Percentiles rank a stretch among this genome's conserved stretches.
Evolutionary conservation across 2,113 vertebrate species (phyloP).

Genomic region (Nerophis lumbriciformis): DNA sequence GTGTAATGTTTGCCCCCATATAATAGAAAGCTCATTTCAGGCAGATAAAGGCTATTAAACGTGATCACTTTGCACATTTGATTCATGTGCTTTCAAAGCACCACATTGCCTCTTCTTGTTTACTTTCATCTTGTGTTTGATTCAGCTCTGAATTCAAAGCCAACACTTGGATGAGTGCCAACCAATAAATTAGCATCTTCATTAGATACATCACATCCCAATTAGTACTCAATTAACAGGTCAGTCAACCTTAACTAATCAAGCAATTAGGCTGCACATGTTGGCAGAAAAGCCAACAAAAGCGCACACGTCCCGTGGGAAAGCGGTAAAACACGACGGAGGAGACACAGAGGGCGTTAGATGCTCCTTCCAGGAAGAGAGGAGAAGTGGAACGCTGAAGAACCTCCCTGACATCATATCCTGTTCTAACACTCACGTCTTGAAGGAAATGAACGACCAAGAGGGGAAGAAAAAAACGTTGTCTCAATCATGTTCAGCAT

Average conservation of each 20-base stretch:
- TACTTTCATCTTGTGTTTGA: slow-evolving; percentile 51
- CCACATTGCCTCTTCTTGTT: slow-evolving; percentile 32
- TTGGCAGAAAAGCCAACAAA: slow-evolving; percentile 71
- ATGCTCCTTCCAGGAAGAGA: slow-evolving; percentile 29
- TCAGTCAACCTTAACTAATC: slow-evolving; percentile 72
- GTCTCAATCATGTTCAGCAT: neutral
- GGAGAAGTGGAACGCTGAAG: slow-evolving; percentile 24
- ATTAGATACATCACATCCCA: slow-evolving; percentile 69
- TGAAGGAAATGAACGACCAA: neutral
- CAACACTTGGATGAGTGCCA: slow-evolving; percentile 56
- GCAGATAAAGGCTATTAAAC: slow-evolving; percentile 22
- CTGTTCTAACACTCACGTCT: slow-evolving; percentile 4
- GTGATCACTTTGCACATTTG: slow-evolving; percentile 25
- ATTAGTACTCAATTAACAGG: slow-evolving; percentile 74
- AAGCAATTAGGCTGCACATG: slow-evolving; percentile 73
- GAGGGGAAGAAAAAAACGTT: neutral
- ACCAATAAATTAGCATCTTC: slow-evolving; percentile 63
- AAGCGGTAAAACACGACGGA: slow-evolving; percentile 50
- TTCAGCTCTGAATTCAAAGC: slow-evolving; percentile 45
- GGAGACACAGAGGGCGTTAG: slow-evolving; percentile 55
- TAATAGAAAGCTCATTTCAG: slow-evolving; percentile 27
- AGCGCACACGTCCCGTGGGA: slow-evolving; percentile 66
- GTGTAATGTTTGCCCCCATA: slow-evolving; percentile 3
- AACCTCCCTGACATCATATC: slow-evolving; percentile 15
- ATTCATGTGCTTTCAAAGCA: slow-evolving; percentile 44